A percentile compares a stretch with the other conserved stretches of the same genome.
Conservation (phyloP, 92 coral and sea anemone genomes). For the Epizoanthus scotinus region DNA sequence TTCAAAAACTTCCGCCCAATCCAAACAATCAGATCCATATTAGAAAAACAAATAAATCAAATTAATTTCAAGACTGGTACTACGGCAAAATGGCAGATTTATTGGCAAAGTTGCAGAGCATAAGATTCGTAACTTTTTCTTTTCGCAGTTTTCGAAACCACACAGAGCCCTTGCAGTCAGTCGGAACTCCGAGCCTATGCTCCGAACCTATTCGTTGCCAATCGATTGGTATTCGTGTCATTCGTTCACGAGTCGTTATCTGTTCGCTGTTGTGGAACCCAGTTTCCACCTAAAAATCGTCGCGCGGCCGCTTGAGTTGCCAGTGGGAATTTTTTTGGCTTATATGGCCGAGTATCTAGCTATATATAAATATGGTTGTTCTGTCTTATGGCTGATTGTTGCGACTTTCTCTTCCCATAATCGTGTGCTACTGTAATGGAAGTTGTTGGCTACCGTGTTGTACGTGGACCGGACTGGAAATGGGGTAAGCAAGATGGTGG, state of each 20-base stretch:
- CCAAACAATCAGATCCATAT: background rate
- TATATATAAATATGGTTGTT: conserved; percentile 1
- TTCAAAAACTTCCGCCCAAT: no score
- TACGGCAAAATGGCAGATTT: no score
- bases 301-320: conserved; percentile 26
- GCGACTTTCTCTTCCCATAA: background rate
- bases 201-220: no score
- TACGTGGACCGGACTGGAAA: conserved; percentile 99
- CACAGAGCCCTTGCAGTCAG: no score
- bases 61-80: background rate
- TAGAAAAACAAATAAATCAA: background rate
- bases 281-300: background rate
- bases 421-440: conserved; percentile 62
- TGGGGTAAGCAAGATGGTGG: conserved; percentile 99
- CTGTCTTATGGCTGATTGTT: background rate
- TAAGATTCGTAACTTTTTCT: no score
- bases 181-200: no score
- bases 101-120: no score
- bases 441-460: conserved; percentile 94
- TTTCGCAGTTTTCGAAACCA: no score
- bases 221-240: background rate
- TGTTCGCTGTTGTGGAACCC: conserved; percentile 26
- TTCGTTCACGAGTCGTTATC: background rate
- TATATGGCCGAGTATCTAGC: background rate
- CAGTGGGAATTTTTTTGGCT: background rate